phyloP scores from a whole-genome alignment of 1,140 invertebrate genomes.

The Acromyrmex echinatior region DNA sequence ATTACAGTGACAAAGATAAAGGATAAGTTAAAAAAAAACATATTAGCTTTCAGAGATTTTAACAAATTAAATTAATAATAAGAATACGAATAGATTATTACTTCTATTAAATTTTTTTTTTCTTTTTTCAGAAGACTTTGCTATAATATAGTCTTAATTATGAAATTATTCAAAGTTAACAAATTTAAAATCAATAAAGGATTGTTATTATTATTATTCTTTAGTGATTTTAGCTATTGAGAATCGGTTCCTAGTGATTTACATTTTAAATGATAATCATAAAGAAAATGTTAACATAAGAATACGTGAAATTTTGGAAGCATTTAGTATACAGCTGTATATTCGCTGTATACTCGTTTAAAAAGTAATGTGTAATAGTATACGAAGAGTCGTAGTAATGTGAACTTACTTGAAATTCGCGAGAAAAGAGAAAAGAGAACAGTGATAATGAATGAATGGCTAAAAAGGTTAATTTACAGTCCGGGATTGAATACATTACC shows the following conservation, averaged over 20 bases:
- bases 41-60: background rate
- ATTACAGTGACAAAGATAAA: background rate
- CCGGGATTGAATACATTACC: constrained; percentile 59
- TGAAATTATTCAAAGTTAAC: background rate
- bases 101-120: background rate
- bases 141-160: background rate
- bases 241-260: background rate
- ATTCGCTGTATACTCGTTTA: constrained; percentile 2
- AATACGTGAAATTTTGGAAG: background rate
- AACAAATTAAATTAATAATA: background rate
- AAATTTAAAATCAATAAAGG: background rate
- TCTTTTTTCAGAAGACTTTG: background rate
- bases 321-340: constrained; percentile 22
- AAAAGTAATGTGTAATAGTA: constrained; percentile 3
- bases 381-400: constrained; percentile 11
- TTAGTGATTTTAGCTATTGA: background rate
- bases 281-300: background rate
- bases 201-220: too few species aligned
- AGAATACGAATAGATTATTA: too few species aligned
- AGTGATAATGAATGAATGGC: constrained; percentile 58
- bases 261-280: background rate
- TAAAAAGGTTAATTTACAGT: constrained; percentile 63
- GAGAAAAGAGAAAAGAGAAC: constrained; percentile 48
- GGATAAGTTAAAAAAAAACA: background rate
- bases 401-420: constrained; percentile 41